Conservation (phyloP, 2,888 invertebrate genomes). For the Conistra vaccinii region DNA sequence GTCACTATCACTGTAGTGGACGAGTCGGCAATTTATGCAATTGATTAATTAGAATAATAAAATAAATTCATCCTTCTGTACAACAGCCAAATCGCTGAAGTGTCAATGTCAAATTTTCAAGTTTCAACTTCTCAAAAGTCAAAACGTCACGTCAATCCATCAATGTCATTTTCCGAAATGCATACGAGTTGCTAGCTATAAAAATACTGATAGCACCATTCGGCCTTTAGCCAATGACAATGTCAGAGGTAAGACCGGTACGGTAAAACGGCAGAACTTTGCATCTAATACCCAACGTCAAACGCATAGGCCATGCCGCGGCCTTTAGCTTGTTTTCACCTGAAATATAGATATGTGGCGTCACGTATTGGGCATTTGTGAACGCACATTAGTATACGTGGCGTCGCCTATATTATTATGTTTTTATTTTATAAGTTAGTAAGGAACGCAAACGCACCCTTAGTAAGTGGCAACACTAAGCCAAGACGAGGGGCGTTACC, state of each 20-base stretch:
- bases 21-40: conserved; percentile 70
- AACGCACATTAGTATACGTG: too few species aligned
- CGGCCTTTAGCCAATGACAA: neutral
- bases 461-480: too few species aligned
- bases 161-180: neutral
- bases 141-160: neutral
- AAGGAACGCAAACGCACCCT: too few species aligned
- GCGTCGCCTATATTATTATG: too few species aligned
- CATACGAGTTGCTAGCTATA: neutral
- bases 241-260: too few species aligned
- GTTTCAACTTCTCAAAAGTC: neutral
- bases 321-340: neutral
- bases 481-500: too few species aligned
- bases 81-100: conserved; percentile 42
- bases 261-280: neutral
- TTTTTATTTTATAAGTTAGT: too few species aligned
- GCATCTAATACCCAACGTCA: neutral
- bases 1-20: conserved; percentile 90
- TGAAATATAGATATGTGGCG: too few species aligned
- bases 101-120: conserved; percentile 21
- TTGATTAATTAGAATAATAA: conserved; percentile 56
- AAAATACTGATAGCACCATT: neutral
- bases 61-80: conserved; percentile 42
- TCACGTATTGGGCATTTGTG: too few species aligned
- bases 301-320: neutral